phyloP scores from a whole-genome alignment of 2,888 invertebrate genomes.

The Heteropelma amictum region DNA sequence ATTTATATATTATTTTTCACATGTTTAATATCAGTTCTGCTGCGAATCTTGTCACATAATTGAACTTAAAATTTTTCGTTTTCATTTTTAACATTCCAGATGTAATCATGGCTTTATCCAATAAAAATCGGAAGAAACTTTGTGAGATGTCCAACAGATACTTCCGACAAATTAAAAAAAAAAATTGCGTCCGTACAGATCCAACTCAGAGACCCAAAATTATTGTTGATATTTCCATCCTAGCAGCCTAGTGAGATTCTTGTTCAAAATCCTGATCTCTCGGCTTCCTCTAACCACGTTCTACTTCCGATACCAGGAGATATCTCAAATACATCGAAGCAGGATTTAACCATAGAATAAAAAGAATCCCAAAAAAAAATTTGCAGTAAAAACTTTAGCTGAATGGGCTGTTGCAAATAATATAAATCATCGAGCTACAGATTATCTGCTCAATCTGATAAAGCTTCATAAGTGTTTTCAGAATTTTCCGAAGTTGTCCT shows the following conservation, averaged over 20 bases:
- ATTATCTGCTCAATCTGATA: not conserved
- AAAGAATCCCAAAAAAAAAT: conserved; percentile 2
- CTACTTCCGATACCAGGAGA: conserved; percentile 3
- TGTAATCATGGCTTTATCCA: conserved; percentile 5
- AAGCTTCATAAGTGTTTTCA: not conserved
- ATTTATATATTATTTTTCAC: not conserved
- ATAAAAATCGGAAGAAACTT: conserved; percentile 5
- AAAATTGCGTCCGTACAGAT: conserved; percentile 7
- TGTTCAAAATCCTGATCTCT: conserved; percentile 3
- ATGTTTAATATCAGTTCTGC: conserved; percentile 3
- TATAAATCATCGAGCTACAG: not conserved
- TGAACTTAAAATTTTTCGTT: not conserved
- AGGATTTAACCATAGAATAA: conserved; percentile 5
- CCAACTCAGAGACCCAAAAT: conserved; percentile 8
- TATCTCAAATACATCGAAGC: conserved; percentile 6
- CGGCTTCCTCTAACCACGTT: conserved; percentile 4
- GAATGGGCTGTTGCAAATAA: conserved; percentile 1
- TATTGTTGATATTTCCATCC: conserved; percentile 12
- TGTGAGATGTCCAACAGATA: conserved; percentile 12
- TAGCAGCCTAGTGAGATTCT: conserved; percentile 7
- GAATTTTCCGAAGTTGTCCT: not conserved
- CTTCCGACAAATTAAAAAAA: not conserved
- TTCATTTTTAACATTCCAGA: conserved; percentile 2
- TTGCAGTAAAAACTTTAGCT: conserved; percentile 5
- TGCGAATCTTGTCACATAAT: not conserved